These are phyloP conservation scores for Amniataba percoides DNA, from an alignment of 2,797 vertebrate species.

Conservation along the genomic window DNA sequence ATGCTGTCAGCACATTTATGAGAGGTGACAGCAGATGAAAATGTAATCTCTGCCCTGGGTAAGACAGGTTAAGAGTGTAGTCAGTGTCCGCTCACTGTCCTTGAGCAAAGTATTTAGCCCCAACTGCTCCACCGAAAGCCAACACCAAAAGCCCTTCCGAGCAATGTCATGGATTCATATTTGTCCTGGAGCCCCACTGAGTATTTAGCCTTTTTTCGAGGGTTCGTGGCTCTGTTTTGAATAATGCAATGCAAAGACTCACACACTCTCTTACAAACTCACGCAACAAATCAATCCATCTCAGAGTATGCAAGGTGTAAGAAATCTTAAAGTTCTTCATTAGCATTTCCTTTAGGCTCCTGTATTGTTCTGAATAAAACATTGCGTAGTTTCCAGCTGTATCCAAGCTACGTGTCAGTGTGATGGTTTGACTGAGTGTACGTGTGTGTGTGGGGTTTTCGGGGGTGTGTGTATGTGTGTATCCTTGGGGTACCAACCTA, in stretches of 20 bases:
- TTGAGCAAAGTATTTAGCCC: slow-evolving; percentile 27
- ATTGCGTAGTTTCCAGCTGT: slow-evolving; percentile 48
- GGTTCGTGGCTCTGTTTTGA: slow-evolving; percentile 44
- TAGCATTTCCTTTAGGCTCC: slow-evolving; percentile 68
- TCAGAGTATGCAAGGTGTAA: slow-evolving; percentile 35
- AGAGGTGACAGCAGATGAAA: slow-evolving; percentile 12
- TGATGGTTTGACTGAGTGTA: slow-evolving; percentile 41
- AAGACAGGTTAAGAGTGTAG: slow-evolving; percentile 27
- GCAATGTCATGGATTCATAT: slow-evolving; percentile 54
- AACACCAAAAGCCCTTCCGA: slow-evolving; percentile 18
- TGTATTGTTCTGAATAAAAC: slow-evolving; percentile 77
- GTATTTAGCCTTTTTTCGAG: slow-evolving; percentile 25
- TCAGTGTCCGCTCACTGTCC: slow-evolving; percentile 13
- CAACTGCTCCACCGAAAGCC: slow-evolving; percentile 21
- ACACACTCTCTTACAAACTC: slow-evolving; percentile 48
- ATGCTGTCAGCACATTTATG: slow-evolving; percentile 3
- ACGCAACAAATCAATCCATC: slow-evolving; percentile 67
- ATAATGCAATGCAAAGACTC: slow-evolving; percentile 57
- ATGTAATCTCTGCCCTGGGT: slow-evolving; percentile 1
- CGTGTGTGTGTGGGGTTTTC: slow-evolving; percentile 20
- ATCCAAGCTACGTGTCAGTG: slow-evolving; percentile 29
- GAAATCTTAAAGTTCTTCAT: slow-evolving; percentile 59
- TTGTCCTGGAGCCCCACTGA: slow-evolving; percentile 22
- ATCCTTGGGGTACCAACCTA: slow-evolving; percentile 60
- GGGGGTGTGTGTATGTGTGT: slow-evolving; percentile 38